These are phyloP conservation scores for Heptranchias perlo DNA, from an alignment of 2,113 vertebrate genomes.

Conservation along the genomic window DNA sequence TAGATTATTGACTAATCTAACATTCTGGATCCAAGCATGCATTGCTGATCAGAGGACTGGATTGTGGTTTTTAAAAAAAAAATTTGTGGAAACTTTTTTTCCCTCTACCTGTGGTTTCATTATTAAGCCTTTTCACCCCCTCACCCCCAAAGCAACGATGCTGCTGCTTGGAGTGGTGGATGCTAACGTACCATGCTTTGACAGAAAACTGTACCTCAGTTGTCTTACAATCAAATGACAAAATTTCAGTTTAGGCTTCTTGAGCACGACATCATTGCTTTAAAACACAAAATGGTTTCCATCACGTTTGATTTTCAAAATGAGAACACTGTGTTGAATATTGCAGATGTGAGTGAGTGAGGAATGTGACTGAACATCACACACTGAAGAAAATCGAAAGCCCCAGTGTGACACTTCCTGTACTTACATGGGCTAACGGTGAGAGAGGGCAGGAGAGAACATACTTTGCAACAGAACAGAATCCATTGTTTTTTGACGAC, in stretches of 20 bases:
- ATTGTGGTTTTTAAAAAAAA: background rate
- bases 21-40: background rate
- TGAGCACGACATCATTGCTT: too few relatives aligned
- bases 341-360: background rate
- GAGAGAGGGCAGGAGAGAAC: background rate
- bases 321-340: background rate
- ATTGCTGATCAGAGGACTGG: background rate
- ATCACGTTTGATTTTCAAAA: background rate
- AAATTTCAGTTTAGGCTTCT: background rate
- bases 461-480: background rate
- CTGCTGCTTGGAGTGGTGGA: background rate
- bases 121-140: background rate
- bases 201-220: background rate
- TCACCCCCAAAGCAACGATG: background rate
- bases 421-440: background rate
- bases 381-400: background rate
- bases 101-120: background rate
- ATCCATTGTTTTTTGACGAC: background rate
- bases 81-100: background rate
- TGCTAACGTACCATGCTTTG: background rate
- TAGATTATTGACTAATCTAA: background rate
- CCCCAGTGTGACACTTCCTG: background rate
- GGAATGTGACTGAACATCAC: background rate
- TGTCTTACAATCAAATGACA: background rate
- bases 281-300: background rate